Evolutionary conservation across 2,797 vertebrate genomes (phyloP).

Genomic region (Cynopterus sphinx): DNA sequence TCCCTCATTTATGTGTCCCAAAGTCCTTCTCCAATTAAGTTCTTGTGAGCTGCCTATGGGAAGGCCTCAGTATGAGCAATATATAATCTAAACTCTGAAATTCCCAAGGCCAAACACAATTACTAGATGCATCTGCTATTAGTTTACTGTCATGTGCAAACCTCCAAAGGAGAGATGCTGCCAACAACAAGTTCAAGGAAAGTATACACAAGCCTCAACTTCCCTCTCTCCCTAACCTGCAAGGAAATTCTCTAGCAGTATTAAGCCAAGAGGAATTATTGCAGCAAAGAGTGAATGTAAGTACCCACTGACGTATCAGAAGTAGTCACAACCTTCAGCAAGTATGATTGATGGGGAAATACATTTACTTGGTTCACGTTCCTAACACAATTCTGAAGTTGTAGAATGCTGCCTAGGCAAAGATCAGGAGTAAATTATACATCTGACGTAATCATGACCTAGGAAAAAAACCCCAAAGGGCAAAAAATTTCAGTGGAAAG

Average conservation of each 20-base stretch:
- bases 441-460: background rate
- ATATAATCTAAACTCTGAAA: background rate
- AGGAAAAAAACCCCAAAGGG: background rate
- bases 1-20: background rate
- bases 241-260: background rate
- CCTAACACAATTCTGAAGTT: background rate
- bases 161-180: background rate
- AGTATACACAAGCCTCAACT: background rate
- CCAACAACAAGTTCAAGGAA: background rate
- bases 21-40: conserved; percentile 20
- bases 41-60: background rate
- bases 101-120: background rate
- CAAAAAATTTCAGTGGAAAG: conserved; percentile 47
- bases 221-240: background rate
- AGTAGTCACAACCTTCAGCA: background rate
- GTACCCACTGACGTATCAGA: background rate
- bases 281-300: background rate
- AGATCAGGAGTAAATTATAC: conserved; percentile 3
- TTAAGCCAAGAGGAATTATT: conserved; percentile 26
- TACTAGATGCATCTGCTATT: background rate
- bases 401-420: background rate
- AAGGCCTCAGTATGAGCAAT: background rate
- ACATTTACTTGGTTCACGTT: background rate
- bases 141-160: background rate
- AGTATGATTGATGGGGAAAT: background rate